phyloP scores from a whole-genome alignment of 2,113 vertebrate species.

The Diphyllodes magnificus region DNA sequence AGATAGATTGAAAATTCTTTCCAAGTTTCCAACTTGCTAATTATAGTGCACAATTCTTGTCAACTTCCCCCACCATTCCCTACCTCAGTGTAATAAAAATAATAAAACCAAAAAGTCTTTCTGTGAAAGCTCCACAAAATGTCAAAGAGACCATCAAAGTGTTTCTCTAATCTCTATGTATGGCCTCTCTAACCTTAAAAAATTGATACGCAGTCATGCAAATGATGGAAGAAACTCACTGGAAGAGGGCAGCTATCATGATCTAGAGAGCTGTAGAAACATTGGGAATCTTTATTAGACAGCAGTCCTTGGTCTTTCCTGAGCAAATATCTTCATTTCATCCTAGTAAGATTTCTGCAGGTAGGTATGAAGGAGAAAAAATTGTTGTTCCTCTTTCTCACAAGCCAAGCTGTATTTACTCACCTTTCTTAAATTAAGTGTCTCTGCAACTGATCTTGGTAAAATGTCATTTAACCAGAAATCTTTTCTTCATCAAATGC shows the following conservation, averaged over 20 bases:
- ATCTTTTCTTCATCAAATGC: neutral
- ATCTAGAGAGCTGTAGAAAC: neutral
- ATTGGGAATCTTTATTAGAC: neutral
- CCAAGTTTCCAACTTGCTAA: neutral
- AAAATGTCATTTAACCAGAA: neutral
- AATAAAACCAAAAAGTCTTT: neutral
- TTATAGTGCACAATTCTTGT: neutral
- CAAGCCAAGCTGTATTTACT: neutral
- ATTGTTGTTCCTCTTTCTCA: neutral
- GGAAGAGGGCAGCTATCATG: neutral
- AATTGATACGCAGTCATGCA: neutral
- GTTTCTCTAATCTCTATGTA: neutral
- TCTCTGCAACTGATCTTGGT: neutral
- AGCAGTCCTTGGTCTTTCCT: slow-evolving; percentile 16
- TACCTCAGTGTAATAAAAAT: neutral
- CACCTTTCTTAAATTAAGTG: slow-evolving; percentile 10
- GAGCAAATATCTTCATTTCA: neutral
- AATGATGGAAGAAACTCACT: neutral
- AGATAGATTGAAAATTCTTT: neutral
- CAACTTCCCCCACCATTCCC: neutral
- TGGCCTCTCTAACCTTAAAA: neutral
- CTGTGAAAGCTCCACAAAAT: neutral
- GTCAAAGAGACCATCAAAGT: neutral
- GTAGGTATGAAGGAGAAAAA: neutral
- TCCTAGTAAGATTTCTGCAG: neutral